Evolutionary conservation across 2,797 vertebrate species (phyloP).

Genomic region (Pseudomugil tenellus): DNA sequence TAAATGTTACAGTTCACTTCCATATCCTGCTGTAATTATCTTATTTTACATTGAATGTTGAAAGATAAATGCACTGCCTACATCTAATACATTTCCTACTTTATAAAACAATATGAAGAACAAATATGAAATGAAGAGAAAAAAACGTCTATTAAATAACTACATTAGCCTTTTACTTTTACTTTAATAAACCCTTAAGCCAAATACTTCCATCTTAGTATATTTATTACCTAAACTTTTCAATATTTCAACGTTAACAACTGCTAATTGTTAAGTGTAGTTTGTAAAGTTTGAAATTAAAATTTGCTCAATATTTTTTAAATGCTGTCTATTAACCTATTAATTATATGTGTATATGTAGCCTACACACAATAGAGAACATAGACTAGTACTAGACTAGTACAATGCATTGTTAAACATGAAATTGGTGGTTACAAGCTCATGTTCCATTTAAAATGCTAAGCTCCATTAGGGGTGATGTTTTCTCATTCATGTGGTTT

Average conservation of each 20-base stretch:
- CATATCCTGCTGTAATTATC: neutral
- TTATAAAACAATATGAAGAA: neutral
- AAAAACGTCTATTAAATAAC: neutral
- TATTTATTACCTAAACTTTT: neutral
- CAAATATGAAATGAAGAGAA: neutral
- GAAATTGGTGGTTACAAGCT: neutral
- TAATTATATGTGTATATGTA: too few relatives aligned
- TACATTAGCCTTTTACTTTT: neutral
- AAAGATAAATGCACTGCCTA: too few relatives aligned
- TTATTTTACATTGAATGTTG: neutral
- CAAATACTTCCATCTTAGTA: neutral
- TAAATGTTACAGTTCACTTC: neutral
- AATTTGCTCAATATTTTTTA: too few relatives aligned
- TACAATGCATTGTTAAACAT: neutral
- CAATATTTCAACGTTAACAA: neutral
- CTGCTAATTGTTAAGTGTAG: too few relatives aligned
- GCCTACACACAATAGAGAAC: neutral
- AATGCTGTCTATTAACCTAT: too few relatives aligned
- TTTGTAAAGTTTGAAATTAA: too few relatives aligned
- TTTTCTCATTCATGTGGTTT: neutral
- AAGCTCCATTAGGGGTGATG: neutral
- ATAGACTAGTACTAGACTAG: neutral
- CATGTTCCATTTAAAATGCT: neutral
- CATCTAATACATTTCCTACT: too few relatives aligned
- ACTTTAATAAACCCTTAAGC: neutral